Base-by-base conservation (phyloP, 2,888 invertebrate genomes). In the Erannis defoliaria region DNA sequence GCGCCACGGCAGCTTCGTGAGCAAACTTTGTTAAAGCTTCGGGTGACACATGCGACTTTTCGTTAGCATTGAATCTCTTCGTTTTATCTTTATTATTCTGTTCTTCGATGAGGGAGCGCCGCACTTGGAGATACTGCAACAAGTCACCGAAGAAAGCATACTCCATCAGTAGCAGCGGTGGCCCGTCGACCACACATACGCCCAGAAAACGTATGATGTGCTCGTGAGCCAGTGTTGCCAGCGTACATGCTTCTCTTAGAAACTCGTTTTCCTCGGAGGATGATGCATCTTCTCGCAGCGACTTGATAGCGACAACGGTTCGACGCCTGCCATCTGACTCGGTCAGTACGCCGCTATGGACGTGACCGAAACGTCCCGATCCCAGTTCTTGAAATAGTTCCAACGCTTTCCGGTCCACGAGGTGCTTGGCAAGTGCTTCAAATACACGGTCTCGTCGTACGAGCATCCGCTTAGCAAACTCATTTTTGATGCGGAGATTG, bases 131-230 rank as follows among this genome's bases (percentile, higher is more conserved):
- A 82, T 96, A 98, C 0, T 96, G 96, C 81, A 96, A 97, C 71
- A 98, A 87, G 81, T 98, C 98, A n/a, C 98, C 98, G 79, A 97
- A 97, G 5, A 97, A 92, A 94, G 98, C 97, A 73, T 97, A 97
- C 82, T 98, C 98, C 97, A 98, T 98, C 0, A 97, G 96, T 73
- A 97, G 96, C 6, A 97, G 95, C 0, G 97, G 97, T 65, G 97
- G 97, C 2, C 94, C 95, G 70, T 96, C 95, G 1, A 96, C 95
- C 68, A 97, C 96, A 66, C 89, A 89, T 10, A 98, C 97, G 0
- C 97, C 98, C 10, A 97, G 84, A 14, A 98, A 90, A 66, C 95
- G 94, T 5, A 98, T 95, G 38, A 98, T 96, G 82, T 98, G 98
- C 72, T 95, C 95, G 81, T 98, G 98, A 51, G 96, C 95, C 75